These are phyloP conservation scores for Ophioninae sp. DNA, from an alignment of 2,888 invertebrate species.

Conservation along the genomic window DNA sequence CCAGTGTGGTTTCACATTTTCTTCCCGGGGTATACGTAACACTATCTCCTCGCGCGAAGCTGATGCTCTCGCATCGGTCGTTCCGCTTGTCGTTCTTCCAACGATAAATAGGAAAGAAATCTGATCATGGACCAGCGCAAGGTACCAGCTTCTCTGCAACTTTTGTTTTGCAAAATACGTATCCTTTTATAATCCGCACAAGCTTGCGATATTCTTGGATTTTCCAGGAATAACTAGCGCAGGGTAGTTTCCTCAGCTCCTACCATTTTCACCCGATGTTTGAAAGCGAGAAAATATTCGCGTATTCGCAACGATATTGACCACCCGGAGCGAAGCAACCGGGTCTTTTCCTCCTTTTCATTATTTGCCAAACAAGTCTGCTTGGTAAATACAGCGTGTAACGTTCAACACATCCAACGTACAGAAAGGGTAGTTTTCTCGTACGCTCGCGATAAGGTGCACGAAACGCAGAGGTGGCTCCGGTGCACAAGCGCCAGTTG, in stretches of 20 bases:
- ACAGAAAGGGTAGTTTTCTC: conserved; percentile 40
- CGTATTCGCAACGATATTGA: conserved; percentile 52
- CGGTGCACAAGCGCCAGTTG: conserved; percentile 30
- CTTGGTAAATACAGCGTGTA: background rate
- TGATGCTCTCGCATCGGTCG: background rate
- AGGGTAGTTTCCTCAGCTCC: conserved; percentile 1
- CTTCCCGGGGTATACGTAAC: conserved; percentile 13
- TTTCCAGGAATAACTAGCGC: conserved; percentile 3
- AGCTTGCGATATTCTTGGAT: conserved; percentile 29
- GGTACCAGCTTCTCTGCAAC: conserved; percentile 1
- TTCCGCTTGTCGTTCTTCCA: conserved; percentile 10
- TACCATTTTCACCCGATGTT: background rate
- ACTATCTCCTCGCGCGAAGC: background rate
- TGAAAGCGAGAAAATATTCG: conserved; percentile 25
- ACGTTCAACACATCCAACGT: conserved; percentile 12
- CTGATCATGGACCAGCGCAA: background rate
- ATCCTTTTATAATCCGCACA: conserved; percentile 28
- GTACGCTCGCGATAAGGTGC: conserved; percentile 52
- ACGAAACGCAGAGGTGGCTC: conserved; percentile 38
- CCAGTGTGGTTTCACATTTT: background rate
- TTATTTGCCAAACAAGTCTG: conserved; percentile 32
- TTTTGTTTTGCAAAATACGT: background rate
- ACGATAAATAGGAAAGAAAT: background rate
- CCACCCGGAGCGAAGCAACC: conserved; percentile 40
- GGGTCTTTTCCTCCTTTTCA: conserved; percentile 4